Evolutionary conservation across 2,888 invertebrate genomes (phyloP).

Genomic region (Candidula unifasciata): DNA sequence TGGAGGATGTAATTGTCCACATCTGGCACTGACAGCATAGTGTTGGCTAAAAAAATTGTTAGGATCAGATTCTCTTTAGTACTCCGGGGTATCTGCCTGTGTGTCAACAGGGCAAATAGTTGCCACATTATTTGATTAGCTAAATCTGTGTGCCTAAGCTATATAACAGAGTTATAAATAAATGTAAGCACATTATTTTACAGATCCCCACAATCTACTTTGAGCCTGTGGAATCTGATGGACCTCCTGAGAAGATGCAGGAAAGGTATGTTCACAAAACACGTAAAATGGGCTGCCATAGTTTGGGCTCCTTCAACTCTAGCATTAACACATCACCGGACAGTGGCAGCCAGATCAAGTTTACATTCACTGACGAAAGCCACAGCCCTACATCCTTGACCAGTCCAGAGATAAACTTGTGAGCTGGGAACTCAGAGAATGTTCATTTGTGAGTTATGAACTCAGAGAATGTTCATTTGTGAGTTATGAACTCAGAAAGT

Average conservation of each 20-base stretch:
- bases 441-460: constrained; percentile 35
- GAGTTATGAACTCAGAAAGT: constrained; percentile 30
- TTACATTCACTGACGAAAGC: constrained; percentile 38
- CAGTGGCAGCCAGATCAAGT: neutral
- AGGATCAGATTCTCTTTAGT: no score
- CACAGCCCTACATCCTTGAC: neutral
- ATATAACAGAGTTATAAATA: no score
- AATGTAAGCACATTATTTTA: neutral
- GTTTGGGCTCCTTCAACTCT: neutral
- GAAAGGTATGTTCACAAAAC: neutral
- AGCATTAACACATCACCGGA: constrained; percentile 21
- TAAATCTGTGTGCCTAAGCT: no score
- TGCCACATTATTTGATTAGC: no score
- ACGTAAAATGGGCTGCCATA: constrained; percentile 31
- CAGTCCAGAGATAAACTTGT: constrained; percentile 38
- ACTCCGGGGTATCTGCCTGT: no score
- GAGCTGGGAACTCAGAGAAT: constrained; percentile 29
- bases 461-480: constrained; percentile 5
- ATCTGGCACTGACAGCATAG: no score
- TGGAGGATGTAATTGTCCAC: no score
- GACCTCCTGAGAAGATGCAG: constrained; percentile 13
- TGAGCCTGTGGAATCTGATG: constrained; percentile 55
- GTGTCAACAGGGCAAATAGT: no score
- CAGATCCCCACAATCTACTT: constrained; percentile 68
- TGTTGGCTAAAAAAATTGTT: no score